These are phyloP conservation scores for Erebia palarica DNA, from an alignment of 2,888 invertebrate species.

Conservation along the genomic window DNA sequence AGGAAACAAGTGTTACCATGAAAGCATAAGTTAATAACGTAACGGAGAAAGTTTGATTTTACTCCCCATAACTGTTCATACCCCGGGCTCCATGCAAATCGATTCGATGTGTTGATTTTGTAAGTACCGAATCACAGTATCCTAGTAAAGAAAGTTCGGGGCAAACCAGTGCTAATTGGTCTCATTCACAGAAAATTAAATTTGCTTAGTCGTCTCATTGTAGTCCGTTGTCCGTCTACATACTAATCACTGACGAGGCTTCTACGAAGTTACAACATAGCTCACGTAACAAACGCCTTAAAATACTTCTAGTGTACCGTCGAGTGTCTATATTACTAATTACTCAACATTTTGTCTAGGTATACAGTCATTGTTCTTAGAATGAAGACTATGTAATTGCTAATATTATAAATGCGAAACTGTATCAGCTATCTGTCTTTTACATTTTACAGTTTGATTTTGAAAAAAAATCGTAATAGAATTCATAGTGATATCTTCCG, in stretches of 20 bases:
- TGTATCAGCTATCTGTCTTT: too few species aligned
- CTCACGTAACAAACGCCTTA: conserved; percentile 25
- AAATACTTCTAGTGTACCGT: conserved; percentile 5
- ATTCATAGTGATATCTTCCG: too few species aligned
- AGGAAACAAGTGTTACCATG: too few species aligned
- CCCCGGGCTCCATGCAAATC: too few species aligned
- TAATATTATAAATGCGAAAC: too few species aligned
- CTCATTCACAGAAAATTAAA: conserved; percentile 32
- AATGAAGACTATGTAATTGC: too few species aligned
- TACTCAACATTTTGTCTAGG: not conserved
- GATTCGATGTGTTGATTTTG: too few species aligned
- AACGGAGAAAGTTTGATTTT: too few species aligned
- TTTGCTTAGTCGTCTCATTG: conserved; percentile 52
- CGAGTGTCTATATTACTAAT: conserved; percentile 13
- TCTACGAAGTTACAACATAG: conserved; percentile 21
- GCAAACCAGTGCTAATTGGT: conserved; percentile 53
- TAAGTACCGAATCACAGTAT: not conserved
- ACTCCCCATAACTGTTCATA: too few species aligned
- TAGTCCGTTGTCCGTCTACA: conserved; percentile 39
- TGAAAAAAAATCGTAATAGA: too few species aligned
- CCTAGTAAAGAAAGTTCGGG: conserved; percentile 49
- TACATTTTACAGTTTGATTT: too few species aligned
- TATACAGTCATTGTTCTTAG: not conserved
- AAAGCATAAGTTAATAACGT: too few species aligned
- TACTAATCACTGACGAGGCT: conserved; percentile 44